Base-by-base conservation (phyloP, 2,797 vertebrate species). In the Enteromius trimaculatus region DNA sequence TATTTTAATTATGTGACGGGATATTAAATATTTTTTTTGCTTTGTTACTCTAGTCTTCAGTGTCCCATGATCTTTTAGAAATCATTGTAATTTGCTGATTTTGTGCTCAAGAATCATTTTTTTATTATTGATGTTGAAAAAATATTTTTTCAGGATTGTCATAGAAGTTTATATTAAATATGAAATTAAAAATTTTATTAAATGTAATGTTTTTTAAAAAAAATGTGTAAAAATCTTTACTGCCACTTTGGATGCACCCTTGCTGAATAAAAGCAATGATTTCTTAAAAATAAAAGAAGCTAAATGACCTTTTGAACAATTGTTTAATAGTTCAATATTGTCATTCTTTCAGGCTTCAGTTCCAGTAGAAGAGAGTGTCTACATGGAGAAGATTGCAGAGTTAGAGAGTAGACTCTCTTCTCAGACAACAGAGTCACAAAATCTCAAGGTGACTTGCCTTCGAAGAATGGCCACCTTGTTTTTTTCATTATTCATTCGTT, bases 371-470 rank as follows among this genome's bases (percentile, higher is more conserved):
- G 47, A 88, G n/a, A 65, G 88, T 1, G 21, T 80, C 53, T 71
- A 90, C 21, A 37, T 87, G 34, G 84, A 86, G 2, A 93, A 88
- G 84, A 87, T 89, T 77, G 86, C 91, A 0, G 96, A 97, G 29
- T 23, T 94, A 8, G 95, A 98, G 87, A 94, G 92, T 78, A 93
- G 92, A 62, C 92, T 98, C 0, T 86, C 92, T 0, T 89, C 90
- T 29, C 92, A 96, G 84, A 90, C 92, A 3, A 90, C 94, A 11
- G 96, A 98, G 85, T 93, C 92, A 0, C 93, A 94, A 88, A 94
- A 93, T 77, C 87, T 98, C 71, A 96, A 98, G 96, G 98, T 97
- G 68, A 8, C 89, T 88, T 39, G n/a, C 23, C 10, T 9, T 13
- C 13, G 14, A 68, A 2, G 7, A 70, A 44, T 65, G 62, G 7